These are phyloP conservation scores for Nomada goodeniana DNA, from an alignment of 2,888 invertebrate genomes.

Conservation along the genomic window DNA sequence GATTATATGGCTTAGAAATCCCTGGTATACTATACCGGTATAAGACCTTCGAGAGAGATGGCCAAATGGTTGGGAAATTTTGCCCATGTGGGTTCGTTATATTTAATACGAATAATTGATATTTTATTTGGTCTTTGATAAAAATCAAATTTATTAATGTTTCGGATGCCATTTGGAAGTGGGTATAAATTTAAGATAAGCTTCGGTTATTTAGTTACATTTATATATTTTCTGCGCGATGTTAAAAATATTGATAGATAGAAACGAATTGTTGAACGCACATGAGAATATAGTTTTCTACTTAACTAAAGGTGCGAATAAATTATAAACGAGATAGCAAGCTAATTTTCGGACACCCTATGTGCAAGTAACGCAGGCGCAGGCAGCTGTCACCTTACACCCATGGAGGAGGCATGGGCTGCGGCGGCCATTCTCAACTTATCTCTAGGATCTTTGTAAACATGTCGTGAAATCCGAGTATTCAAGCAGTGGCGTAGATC, in stretches of 20 bases:
- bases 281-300: not conserved
- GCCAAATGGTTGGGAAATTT: not conserved
- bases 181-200: not conserved
- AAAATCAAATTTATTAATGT: not conserved
- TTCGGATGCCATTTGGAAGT: not conserved
- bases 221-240: not conserved
- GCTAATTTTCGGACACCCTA: slow-evolving; percentile 69
- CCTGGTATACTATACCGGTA: not conserved
- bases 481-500: slow-evolving; percentile 83
- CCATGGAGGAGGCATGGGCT: slow-evolving; percentile 81
- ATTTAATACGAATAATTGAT: not conserved
- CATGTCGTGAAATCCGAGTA: slow-evolving; percentile 85
- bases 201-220: not conserved
- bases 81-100: not conserved
- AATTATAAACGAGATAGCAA: slow-evolving; percentile 31
- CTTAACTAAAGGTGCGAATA: slow-evolving; percentile 37
- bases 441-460: slow-evolving; percentile 85
- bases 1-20: slow-evolving; percentile 2
- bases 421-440: slow-evolving; percentile 84
- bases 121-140: not conserved
- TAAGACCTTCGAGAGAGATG: slow-evolving; percentile 2
- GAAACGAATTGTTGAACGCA: not conserved
- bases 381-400: slow-evolving; percentile 84
- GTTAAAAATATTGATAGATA: not conserved
- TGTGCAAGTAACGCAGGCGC: slow-evolving; percentile 79